Evolutionary conservation across 2,888 invertebrate species (phyloP).

Genomic region (Eupithecia centaureata): DNA sequence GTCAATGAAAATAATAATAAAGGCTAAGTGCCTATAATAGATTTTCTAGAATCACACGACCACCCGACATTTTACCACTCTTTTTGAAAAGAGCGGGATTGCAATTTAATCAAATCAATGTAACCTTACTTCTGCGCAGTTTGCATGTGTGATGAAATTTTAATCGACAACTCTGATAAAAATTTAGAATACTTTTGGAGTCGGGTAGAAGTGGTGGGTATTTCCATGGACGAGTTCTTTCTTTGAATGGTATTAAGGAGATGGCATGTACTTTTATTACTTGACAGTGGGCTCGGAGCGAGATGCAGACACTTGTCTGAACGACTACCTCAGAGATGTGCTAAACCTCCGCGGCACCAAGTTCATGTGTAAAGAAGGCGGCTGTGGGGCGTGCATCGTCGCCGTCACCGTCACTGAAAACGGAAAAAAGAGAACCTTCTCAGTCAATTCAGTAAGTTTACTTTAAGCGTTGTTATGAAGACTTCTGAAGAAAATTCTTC

Average conservation of each 20-base stretch:
- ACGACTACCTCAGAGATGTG: slow-evolving; percentile 83
- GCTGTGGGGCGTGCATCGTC: slow-evolving; percentile 87
- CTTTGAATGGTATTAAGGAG: neutral
- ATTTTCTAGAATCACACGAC: too few species aligned
- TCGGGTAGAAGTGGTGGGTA: too few species aligned
- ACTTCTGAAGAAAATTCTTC: neutral
- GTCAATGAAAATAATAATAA: too few species aligned
- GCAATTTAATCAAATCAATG: too few species aligned
- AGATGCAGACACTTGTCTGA: slow-evolving; percentile 75
- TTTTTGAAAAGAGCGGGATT: too few species aligned
- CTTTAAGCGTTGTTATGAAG: neutral
- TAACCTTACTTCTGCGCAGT: too few species aligned
- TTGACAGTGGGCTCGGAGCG: slow-evolving; percentile 51
- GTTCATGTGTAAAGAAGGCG: slow-evolving; percentile 87
- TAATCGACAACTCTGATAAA: too few species aligned
- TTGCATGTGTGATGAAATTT: too few species aligned
- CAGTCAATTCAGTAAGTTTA: slow-evolving; percentile 85
- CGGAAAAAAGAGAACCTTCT: slow-evolving; percentile 60
- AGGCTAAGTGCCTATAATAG: too few species aligned
- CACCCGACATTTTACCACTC: too few species aligned
- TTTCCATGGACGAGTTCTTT: neutral
- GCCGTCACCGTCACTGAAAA: slow-evolving; percentile 70
- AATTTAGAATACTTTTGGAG: too few species aligned
- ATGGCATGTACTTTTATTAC: neutral
- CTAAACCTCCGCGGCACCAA: slow-evolving; percentile 86